Conservation (phyloP, 2,113 vertebrate species). For the Stegostoma tigrinum region DNA sequence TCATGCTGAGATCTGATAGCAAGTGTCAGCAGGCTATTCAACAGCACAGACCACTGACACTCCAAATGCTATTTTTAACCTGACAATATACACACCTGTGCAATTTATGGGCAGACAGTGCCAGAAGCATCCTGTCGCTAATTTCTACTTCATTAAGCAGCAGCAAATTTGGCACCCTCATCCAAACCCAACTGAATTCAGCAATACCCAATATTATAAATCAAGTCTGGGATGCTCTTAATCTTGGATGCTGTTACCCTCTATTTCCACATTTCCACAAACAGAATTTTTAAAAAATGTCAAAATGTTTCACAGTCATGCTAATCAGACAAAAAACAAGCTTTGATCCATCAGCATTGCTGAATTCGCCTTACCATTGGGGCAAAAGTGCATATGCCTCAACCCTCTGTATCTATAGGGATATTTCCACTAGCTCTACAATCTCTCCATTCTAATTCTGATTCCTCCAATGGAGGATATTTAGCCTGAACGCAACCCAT, state of each 20-base stretch:
- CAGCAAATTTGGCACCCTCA: background rate
- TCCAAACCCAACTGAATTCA: background rate
- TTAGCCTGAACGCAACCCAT: background rate
- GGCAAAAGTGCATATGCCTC: background rate
- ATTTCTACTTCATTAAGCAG: background rate
- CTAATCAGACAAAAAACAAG: background rate
- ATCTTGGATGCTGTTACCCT: background rate
- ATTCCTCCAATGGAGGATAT: background rate
- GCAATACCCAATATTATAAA: background rate
- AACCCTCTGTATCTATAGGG: background rate
- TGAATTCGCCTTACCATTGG: background rate
- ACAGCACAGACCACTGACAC: background rate
- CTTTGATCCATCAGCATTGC: background rate
- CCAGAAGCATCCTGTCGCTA: background rate
- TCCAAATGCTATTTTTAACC: background rate
- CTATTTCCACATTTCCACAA: background rate
- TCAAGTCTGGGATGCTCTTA: background rate
- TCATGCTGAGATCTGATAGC: background rate
- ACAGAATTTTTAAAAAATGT: background rate
- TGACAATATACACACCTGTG: background rate
- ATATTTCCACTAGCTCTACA: background rate
- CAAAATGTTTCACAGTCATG: background rate
- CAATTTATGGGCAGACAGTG: background rate
- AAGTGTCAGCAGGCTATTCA: background rate
- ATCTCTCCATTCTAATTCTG: background rate